These are phyloP conservation scores for Scortum barcoo DNA, from an alignment of 2,113 vertebrate genomes.

Conservation along the genomic window DNA sequence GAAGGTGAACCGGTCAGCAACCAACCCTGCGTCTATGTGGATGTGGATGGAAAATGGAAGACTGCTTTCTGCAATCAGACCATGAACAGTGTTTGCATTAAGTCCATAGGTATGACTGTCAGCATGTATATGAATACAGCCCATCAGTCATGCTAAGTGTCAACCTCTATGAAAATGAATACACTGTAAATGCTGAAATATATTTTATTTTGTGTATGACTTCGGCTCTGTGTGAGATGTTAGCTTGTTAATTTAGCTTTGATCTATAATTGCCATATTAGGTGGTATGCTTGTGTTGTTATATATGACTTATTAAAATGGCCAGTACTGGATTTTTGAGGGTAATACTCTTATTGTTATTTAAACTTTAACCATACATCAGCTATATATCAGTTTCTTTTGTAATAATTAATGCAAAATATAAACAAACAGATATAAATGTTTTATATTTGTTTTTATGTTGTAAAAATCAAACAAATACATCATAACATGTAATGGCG, in stretches of 20 bases:
- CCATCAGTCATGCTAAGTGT: neutral
- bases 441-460: too few relatives aligned
- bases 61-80: constrained; percentile 88
- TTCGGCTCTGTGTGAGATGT: neutral
- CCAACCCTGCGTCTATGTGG: constrained; percentile 90
- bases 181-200: neutral
- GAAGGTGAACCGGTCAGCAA: constrained; percentile 85
- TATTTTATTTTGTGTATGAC: neutral
- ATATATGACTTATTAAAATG: too few relatives aligned
- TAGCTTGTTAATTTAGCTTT: neutral
- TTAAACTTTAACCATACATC: too few relatives aligned
- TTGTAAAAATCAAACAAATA: too few relatives aligned
- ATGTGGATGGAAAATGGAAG: constrained; percentile 87
- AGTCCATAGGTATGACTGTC: constrained; percentile 82
- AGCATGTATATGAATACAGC: neutral
- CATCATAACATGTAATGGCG: too few relatives aligned
- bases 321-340: neutral
- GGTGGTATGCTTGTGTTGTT: too few relatives aligned
- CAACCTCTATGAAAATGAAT: too few relatives aligned
- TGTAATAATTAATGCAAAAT: too few relatives aligned
- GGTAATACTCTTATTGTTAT: too few relatives aligned
- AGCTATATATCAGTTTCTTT: too few relatives aligned
- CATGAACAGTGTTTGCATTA: constrained; percentile 89
- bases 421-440: too few relatives aligned
- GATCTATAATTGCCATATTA: too few relatives aligned